Evolutionary conservation across 2,888 invertebrate species (phyloP).

Genomic region (Dynastes maya): DNA sequence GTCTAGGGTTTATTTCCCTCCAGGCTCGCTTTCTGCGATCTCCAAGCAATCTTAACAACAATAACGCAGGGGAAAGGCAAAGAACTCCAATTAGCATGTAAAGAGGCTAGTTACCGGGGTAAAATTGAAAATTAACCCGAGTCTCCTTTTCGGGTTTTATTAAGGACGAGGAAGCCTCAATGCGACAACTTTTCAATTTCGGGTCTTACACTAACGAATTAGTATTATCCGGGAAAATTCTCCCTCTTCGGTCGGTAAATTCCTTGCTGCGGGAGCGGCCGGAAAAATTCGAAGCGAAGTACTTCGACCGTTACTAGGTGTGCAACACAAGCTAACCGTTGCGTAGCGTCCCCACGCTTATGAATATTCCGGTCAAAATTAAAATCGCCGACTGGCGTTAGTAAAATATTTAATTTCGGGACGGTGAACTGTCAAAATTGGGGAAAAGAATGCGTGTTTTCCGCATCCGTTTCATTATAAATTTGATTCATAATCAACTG

Average conservation of each 20-base stretch:
- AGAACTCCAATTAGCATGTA: constrained; percentile 56
- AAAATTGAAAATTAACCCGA: constrained; percentile 56
- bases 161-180: constrained; percentile 20
- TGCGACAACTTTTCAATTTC: constrained; percentile 48
- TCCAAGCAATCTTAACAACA: constrained; percentile 51
- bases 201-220: constrained; percentile 40
- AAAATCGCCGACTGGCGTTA: constrained; percentile 27
- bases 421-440: constrained; percentile 33
- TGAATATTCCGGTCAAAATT: constrained; percentile 36
- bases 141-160: constrained; percentile 41
- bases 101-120: constrained; percentile 55
- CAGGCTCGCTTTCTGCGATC: background rate
- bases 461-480: constrained; percentile 30
- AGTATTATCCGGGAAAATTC: constrained; percentile 25
- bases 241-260: constrained; percentile 21
- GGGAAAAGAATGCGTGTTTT: constrained; percentile 32
- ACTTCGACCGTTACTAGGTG: constrained; percentile 11
- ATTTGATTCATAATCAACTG: constrained; percentile 26
- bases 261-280: background rate
- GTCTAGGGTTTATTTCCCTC: background rate
- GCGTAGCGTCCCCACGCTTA: constrained; percentile 25
- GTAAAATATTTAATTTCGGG: constrained; percentile 35
- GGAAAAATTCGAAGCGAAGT: background rate
- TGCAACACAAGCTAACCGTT: background rate
- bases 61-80: constrained; percentile 51